Conservation (phyloP, 2,113 vertebrate genomes). For the Columba livia region DNA sequence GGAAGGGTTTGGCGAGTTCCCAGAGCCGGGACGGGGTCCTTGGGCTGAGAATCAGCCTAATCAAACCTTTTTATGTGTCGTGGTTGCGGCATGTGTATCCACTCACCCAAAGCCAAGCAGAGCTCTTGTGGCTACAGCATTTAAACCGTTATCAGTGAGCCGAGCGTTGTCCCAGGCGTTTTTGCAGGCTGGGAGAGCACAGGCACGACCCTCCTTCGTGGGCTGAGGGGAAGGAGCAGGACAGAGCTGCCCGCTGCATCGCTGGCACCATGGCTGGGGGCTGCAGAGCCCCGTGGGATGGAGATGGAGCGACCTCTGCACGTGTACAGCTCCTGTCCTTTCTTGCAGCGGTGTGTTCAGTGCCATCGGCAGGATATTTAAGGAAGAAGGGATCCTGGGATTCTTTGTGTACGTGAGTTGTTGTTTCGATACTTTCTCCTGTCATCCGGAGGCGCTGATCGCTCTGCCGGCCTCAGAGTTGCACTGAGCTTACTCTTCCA, state of each 20-base stretch:
- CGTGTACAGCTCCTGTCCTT: neutral
- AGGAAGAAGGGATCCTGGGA: slow-evolving; percentile 87
- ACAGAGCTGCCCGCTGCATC: neutral
- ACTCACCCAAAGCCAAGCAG: neutral
- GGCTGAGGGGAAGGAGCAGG: neutral
- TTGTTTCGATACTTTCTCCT: neutral
- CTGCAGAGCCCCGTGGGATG: neutral
- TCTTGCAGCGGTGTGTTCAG: slow-evolving; percentile 81
- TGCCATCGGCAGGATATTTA: slow-evolving; percentile 82
- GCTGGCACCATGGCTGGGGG: neutral
- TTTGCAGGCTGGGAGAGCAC: neutral
- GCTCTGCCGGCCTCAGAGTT: too few species aligned
- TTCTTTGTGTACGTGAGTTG: slow-evolving; percentile 89
- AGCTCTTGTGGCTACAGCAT: neutral
- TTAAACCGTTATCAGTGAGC: neutral
- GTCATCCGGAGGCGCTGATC: neutral
- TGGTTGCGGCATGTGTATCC: fast-evolving
- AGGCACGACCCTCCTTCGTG: fast-evolving
- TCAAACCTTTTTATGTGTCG: fast-evolving
- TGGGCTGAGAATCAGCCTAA: neutral
- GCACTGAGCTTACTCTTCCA: too few species aligned
- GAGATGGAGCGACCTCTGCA: neutral
- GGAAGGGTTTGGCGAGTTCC: neutral
- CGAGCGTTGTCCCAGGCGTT: neutral
- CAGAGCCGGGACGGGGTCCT: neutral